Evolutionary conservation across 2,888 invertebrate genomes (phyloP).

Genomic region (Glaucopsyche alexis): DNA sequence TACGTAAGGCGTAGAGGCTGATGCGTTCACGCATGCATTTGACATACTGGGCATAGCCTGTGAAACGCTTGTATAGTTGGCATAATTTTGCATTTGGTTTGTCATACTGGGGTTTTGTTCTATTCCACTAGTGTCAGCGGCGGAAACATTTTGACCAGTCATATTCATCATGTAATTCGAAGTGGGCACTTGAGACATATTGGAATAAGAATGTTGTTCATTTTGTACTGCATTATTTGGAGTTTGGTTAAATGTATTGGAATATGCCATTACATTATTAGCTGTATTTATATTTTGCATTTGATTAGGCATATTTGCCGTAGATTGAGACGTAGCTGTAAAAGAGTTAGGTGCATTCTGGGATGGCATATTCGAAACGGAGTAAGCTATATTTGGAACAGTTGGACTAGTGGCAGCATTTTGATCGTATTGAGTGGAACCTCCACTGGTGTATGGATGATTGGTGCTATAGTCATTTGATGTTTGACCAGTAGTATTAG

Average conservation of each 20-base stretch:
- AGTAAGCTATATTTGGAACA: slow-evolving; percentile 31
- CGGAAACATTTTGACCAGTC: slow-evolving; percentile 1
- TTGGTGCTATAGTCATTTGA: slow-evolving; percentile 55
- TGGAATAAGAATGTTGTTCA: slow-evolving; percentile 27
- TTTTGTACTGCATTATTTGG: slow-evolving; percentile 27
- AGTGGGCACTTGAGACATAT: slow-evolving; percentile 13
- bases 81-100: slow-evolving; percentile 11
- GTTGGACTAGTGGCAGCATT: slow-evolving; percentile 31
- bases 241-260: slow-evolving; percentile 20
- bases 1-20: slow-evolving; percentile 33
- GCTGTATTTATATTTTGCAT: slow-evolving; percentile 5
- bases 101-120: not conserved
- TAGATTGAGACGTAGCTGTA: not conserved
- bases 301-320: slow-evolving; percentile 7
- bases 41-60: slow-evolving; percentile 32
- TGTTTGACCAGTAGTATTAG: slow-evolving; percentile 53
- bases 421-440: slow-evolving; percentile 43
- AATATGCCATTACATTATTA: slow-evolving; percentile 11
- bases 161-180: slow-evolving; percentile 14
- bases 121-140: not conserved
- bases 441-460: slow-evolving; percentile 54
- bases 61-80: not conserved
- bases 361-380: slow-evolving; percentile 32
- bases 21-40: slow-evolving; percentile 22
- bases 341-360: slow-evolving; percentile 16